Evolutionary conservation across 2,797 vertebrate genomes (phyloP).

Genomic region (Remorina albescens): DNA sequence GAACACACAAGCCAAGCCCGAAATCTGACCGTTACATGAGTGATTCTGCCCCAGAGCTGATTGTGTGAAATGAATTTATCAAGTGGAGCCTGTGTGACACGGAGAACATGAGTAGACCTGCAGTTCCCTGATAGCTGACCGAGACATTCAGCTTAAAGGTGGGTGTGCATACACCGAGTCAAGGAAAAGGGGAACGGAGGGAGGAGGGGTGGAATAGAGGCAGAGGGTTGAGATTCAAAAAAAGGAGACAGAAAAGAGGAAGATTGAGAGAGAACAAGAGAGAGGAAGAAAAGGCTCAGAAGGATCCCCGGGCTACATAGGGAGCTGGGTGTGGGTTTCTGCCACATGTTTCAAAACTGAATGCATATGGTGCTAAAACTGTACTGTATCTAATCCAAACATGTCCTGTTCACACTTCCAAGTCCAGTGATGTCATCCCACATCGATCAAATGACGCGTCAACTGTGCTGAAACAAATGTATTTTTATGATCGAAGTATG

Average conservation of each 20-base stretch:
- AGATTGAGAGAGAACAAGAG: constrained; percentile 52
- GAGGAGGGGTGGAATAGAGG: constrained; percentile 13
- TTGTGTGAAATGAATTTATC: constrained; percentile 46
- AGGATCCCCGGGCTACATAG: constrained; percentile 83
- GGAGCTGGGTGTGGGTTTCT: constrained; percentile 76
- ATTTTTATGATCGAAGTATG: constrained; percentile 21
- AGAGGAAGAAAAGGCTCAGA: constrained; percentile 62
- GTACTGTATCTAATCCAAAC: constrained; percentile 61
- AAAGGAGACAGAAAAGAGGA: constrained; percentile 26
- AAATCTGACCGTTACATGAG: constrained; percentile 20
- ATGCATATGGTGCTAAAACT: constrained; percentile 52
- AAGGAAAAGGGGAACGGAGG: background rate
- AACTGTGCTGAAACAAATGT: constrained; percentile 42
- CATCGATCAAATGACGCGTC: constrained; percentile 61
- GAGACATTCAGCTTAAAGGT: constrained; percentile 31
- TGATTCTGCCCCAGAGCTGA: constrained; percentile 41
- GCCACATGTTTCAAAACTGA: constrained; percentile 70
- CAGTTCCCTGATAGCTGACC: constrained; percentile 42
- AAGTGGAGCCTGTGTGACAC: constrained; percentile 30
- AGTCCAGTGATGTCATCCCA: constrained; percentile 66
- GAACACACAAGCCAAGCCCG: constrained; percentile 5
- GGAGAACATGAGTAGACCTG: constrained; percentile 64
- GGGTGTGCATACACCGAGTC: background rate
- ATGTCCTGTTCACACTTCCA: constrained; percentile 58
- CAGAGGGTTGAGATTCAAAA: constrained; percentile 24